Base-by-base conservation (phyloP, 2,888 invertebrate species). In the Cephus sareptanus region DNA sequence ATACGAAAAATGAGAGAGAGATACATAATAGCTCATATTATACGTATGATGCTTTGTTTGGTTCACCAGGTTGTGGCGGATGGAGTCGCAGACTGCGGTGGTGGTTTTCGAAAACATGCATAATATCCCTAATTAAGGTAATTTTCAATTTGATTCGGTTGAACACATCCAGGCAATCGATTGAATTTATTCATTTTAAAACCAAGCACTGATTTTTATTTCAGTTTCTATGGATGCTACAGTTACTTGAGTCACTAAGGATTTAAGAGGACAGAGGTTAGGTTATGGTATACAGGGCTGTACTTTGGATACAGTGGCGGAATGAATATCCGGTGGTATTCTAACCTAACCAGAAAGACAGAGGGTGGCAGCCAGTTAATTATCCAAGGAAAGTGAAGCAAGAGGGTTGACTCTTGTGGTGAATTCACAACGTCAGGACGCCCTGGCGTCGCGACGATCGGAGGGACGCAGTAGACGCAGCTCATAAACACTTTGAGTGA, bases 401-500 rank as follows among this genome's bases (percentile, higher is more conserved):
- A 81, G 83, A 83, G 82, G 82, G 56, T 40, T 56, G 56, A 56
- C 56, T 56, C 56, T 56, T 56, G 56, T 56, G 56, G 56, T 9
- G 56, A 56, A 56, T 56, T 9, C 56, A 56, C 6, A 9, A 56
- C 23, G 56, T 56, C 56, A 56, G 81, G 81, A 70, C 34, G 77
- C 74, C 23, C n/a, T 77, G 76, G 82, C 82, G 86, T 87, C 82
- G 87, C 79, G 77, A 77, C 81, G 89, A 90, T 90, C 88, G 85
- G 85, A 86, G 82, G 75, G 75, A 71, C 71, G 31, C 70, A 6
- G 79, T 81, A 84, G 85, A 86, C 84, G 86, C 83, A 84, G 83
- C 86, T 88, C 87, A 86, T 89, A 88, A 88, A 89, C 88, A 88
- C 88, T 86, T 84, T 84, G 85, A 86, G 89, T 87, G 87, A 87